phyloP scores from a whole-genome alignment of 2,113 vertebrate genomes.

The Ptychochromis oligacanthus region DNA sequence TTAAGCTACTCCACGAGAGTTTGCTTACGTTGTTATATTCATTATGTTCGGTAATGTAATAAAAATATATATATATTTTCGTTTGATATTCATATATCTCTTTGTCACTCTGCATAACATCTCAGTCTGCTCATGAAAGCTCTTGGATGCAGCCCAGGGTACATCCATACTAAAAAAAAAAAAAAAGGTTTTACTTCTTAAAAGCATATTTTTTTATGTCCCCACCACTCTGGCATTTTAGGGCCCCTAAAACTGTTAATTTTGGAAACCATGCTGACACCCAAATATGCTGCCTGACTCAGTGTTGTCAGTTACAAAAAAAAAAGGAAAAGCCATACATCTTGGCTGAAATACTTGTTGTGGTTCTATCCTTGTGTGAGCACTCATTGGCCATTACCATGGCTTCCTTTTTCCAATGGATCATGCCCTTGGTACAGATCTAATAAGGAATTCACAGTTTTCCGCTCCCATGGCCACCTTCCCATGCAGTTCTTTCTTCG shows the following conservation, averaged over 20 bases:
- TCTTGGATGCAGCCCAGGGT: background rate
- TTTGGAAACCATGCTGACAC: background rate
- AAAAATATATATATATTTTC: background rate
- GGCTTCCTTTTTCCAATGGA: too few species aligned
- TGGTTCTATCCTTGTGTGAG: background rate
- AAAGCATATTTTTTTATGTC: too few species aligned
- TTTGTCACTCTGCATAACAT: too few species aligned
- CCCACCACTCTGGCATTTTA: background rate
- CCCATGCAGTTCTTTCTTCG: background rate
- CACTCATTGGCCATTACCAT: background rate
- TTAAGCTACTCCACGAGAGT: background rate
- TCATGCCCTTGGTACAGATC: accelerated
- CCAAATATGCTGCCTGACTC: background rate
- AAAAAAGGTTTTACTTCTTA: accelerated
- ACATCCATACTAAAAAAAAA: too few species aligned
- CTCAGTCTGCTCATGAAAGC: background rate
- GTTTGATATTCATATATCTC: background rate
- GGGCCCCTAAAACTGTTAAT: background rate
- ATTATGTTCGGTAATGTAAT: background rate
- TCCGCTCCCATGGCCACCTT: background rate
- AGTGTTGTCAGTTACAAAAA: background rate
- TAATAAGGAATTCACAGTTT: background rate
- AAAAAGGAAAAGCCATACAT: background rate
- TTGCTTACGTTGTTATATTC: background rate
- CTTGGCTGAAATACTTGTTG: background rate